Evolutionary conservation across 2,888 invertebrate genomes (phyloP), one percentile per base, ranked within the genome.

Genomic region (Polydrusus tereticollis): DNA sequence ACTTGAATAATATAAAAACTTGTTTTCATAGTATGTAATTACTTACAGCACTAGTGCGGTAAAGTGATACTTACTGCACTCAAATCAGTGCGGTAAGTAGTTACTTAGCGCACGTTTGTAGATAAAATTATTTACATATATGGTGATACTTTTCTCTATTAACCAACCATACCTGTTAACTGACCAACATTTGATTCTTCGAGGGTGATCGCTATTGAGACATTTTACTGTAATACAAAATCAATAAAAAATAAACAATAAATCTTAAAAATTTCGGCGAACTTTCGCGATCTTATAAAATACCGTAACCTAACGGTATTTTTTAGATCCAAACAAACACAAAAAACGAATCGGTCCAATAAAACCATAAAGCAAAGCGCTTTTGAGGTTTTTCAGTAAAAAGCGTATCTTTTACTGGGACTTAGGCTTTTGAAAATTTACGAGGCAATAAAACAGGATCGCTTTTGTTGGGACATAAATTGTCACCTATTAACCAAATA

Each of bases 401-500:
- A 74, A 74, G 70, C 66, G 60, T 70, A 66, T 70, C 70, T 74
- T 74, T 72, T 74, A 64, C 26, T 63, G 67, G 67, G 66, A 64
- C 64, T 70, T 70, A 72, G 72, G 68, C 68, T 70, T 70, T 70
- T 66, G 58, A 43, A 67, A 69, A 73, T 73, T 73, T 75, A 75
- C 72, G 72, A 67, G 50, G 72, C 72, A 45, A 71, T 72, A 73
- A 75, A 74, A 57, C 77, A 72, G 73, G 71, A 73, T 72, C 64
- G 73, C 74, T 74, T 67, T 69, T 74, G 68, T 72, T 68, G 62
- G 76, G 77, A 78, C 73, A 80, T 83, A 83, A 83, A 83, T 83
- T 79, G 80, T 78, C 78, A 79, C 80, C 82, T 81, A 81, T 81
- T 81, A 82, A 79, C 77, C 81, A 81, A 83, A 82, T 83, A 81